phyloP scores from a whole-genome alignment of 2,797 vertebrate genomes.

The Siniperca obscura region DNA sequence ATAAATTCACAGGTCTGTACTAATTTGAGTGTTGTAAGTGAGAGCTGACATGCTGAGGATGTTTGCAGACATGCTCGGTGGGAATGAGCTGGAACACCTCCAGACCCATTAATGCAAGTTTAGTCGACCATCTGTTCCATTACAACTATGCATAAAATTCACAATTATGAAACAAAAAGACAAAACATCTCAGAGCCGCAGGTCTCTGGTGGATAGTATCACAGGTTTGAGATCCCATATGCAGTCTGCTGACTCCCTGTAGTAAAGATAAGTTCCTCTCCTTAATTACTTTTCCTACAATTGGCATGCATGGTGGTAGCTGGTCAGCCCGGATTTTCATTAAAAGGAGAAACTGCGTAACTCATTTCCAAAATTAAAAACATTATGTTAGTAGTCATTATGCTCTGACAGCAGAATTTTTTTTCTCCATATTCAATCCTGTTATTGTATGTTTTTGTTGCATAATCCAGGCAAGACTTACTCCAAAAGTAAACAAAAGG shows the following conservation, averaged over 20 bases:
- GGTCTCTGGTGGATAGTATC: constrained; percentile 59
- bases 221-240: constrained; percentile 52
- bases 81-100: constrained; percentile 73
- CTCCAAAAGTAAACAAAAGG: constrained; percentile 1
- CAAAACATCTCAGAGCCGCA: constrained; percentile 55
- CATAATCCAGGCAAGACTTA: not conserved
- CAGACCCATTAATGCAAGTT: constrained; percentile 76
- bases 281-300: constrained; percentile 61
- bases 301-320: constrained; percentile 49
- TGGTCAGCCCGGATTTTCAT: constrained; percentile 49
- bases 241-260: constrained; percentile 47
- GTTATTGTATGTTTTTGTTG: constrained; percentile 13
- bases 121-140: constrained; percentile 78
- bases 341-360: constrained; percentile 38
- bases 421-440: constrained; percentile 7
- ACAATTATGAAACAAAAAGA: constrained; percentile 70
- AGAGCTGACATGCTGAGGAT: constrained; percentile 65
- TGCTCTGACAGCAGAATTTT: constrained; percentile 3
- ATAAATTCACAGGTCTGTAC: constrained; percentile 45
- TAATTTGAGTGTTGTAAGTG: constrained; percentile 62
- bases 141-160: constrained; percentile 69
- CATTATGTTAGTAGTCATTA: constrained; percentile 18
- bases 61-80: constrained; percentile 75
- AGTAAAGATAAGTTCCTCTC: constrained; percentile 60
- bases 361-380: constrained; percentile 45